Base-by-base conservation (phyloP, 92 coral and sea anemone species). In the Meandrina meandrites region DNA sequence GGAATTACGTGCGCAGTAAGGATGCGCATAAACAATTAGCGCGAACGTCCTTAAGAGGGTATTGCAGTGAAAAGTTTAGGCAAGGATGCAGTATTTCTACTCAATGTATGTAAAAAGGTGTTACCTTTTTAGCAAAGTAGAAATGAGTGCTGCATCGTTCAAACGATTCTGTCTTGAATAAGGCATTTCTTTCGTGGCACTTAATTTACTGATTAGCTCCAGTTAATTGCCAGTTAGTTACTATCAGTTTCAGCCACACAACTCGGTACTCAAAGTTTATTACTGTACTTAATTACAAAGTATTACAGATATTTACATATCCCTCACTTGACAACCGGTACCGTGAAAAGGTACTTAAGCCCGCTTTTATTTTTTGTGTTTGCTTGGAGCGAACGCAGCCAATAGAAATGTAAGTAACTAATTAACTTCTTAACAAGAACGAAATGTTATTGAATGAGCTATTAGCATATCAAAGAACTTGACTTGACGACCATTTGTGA, bases 401-500 rank as follows among this genome's bases (percentile, higher is more conserved):
- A 85, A 77, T 85, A 35, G 62, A 31, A 60, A 76, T 15, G 31
- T 12, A 50, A 76, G 74, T n/a, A 47, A 28, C 27, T 42, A 40
- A 85, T 85, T 85, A 84, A 84, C 58, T 56, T 73, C 87, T 74
- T 75, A 57, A 56, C 17, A 62, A 28, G 22, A 85, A 22, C 64
- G 31, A 76, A 85, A 48, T 47, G 31, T 37, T 42, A 76, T 85
- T 85, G 76, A 76, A 37, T 30, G 30, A 22, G 11, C 8, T 62
- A 76, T 85, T 85, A 76, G 24, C 88, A 85, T 85, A 76, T 85
- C 60, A 85, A 85, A 85, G 37, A 57, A 64, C 19, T 30, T 6
- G 36, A 64, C 19, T 30, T 6, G 36, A 76, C 66, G 53, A 36
- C 24, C 9, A 48, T 30, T 17, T 56, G 27, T 1, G 19, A 37